Evolutionary conservation across 2,888 invertebrate species (phyloP).

Genomic region (Eupithecia exiguata): DNA sequence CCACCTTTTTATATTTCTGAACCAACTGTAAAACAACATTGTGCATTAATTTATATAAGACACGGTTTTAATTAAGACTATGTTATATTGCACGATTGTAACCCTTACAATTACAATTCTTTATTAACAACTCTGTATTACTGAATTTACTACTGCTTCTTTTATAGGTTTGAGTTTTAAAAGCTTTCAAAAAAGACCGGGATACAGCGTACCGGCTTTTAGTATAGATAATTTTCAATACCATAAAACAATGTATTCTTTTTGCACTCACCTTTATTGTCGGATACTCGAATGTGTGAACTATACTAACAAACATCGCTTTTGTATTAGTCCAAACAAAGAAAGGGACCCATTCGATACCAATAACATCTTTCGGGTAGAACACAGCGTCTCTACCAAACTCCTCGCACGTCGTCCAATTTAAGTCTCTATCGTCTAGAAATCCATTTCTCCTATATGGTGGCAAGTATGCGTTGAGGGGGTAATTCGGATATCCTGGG

Average conservation of each 20-base stretch:
- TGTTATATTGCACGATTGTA: too few relatives aligned
- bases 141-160: too few relatives aligned
- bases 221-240: neutral
- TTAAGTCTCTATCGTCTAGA: constrained; percentile 17
- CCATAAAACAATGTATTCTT: neutral
- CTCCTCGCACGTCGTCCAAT: constrained; percentile 67
- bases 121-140: too few relatives aligned
- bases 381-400: constrained; percentile 57
- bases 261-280: constrained; percentile 57
- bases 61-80: neutral
- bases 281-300: constrained; percentile 62
- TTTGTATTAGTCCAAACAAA: constrained; percentile 58
- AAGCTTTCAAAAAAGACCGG: neutral
- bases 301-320: constrained; percentile 24
- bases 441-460: neutral
- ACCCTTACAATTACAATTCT: too few relatives aligned
- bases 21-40: constrained; percentile 50
- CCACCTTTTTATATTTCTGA: constrained; percentile 52
- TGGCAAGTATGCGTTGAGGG: neutral
- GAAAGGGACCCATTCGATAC: constrained; percentile 68
- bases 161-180: too few relatives aligned
- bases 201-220: neutral
- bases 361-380: constrained; percentile 62
- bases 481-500: neutral
- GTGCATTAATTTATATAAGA: neutral